These are phyloP conservation scores for Indicator indicator DNA, from an alignment of 2,113 vertebrate genomes.

Conservation along the genomic window DNA sequence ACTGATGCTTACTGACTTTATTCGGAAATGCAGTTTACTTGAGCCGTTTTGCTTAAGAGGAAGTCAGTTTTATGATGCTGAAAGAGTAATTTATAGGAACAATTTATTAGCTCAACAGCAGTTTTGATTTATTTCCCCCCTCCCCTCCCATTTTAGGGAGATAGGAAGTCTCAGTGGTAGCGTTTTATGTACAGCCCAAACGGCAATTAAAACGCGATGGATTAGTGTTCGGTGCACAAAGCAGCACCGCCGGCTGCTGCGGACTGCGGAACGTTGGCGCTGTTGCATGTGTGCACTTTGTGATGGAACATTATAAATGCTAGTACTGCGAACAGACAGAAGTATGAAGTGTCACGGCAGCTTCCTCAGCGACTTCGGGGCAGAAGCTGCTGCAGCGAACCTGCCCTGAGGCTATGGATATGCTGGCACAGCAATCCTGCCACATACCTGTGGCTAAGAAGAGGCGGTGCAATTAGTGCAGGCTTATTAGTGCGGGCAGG, in stretches of 20 bases:
- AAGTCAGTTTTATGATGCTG: neutral
- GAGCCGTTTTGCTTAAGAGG: neutral
- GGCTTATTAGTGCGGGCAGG: neutral
- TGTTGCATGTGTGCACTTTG: neutral
- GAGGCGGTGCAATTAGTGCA: neutral
- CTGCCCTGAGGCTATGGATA: fast-evolving
- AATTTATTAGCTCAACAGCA: neutral
- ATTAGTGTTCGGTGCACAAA: fast-evolving
- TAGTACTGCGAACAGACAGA: fast-evolving
- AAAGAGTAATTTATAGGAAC: neutral
- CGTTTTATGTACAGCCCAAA: neutral
- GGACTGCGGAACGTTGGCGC: fast-evolving
- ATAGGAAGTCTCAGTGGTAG: neutral
- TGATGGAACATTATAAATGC: fast-evolving
- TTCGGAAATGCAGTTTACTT: neutral
- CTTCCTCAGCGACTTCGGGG: neutral
- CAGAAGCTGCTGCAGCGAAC: neutral
- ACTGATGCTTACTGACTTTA: neutral
- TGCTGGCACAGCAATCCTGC: neutral
- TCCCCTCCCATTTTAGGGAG: neutral
- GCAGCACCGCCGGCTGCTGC: neutral
- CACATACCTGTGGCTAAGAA: too few species aligned
- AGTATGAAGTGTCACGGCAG: fast-evolving
- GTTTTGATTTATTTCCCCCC: neutral
- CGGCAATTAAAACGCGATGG: neutral